Evolutionary conservation across 2,797 vertebrate species (phyloP).

Genomic region (Parambassis ranga): DNA sequence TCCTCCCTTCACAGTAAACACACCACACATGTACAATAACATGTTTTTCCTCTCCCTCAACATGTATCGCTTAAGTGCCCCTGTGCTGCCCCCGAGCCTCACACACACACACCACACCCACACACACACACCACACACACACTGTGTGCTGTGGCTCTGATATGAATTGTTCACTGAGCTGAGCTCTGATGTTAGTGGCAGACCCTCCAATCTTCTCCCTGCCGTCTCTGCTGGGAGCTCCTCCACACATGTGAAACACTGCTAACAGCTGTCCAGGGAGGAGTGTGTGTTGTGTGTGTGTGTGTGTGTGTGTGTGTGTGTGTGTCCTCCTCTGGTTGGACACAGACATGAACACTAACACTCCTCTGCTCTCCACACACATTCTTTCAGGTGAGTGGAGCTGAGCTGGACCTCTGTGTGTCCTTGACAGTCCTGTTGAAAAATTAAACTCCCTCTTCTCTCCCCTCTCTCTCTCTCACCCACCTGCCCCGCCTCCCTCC

Average conservation of each 20-base stretch:
- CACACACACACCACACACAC: slow-evolving; percentile 16
- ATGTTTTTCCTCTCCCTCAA: slow-evolving; percentile 27
- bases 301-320: not conserved
- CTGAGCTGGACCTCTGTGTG: slow-evolving; percentile 26
- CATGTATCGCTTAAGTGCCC: slow-evolving; percentile 40
- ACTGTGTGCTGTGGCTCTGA: slow-evolving; percentile 11
- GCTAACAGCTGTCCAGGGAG: slow-evolving; percentile 71
- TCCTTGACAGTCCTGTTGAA: slow-evolving; percentile 73
- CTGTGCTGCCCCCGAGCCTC: not conserved
- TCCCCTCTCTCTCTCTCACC: not conserved
- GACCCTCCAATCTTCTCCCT: slow-evolving; percentile 45
- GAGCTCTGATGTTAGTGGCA: slow-evolving; percentile 61
- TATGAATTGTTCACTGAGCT: slow-evolving; percentile 69
- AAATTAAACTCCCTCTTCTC: slow-evolving; percentile 59
- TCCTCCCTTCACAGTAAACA: not conserved
- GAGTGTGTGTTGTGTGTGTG: slow-evolving; percentile 17
- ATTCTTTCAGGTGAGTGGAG: slow-evolving; percentile 52
- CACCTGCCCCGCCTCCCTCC: not conserved
- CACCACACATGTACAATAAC: not conserved
- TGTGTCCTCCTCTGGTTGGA: slow-evolving; percentile 1
- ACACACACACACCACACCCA: not conserved
- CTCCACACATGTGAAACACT: slow-evolving; percentile 64
- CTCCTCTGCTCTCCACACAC: slow-evolving; percentile 15
- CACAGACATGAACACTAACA: slow-evolving; percentile 30
- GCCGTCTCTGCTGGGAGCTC: slow-evolving; percentile 54